phyloP scores from a whole-genome alignment of 2,797 vertebrate species.

The Cyprinodon diabolis region DNA sequence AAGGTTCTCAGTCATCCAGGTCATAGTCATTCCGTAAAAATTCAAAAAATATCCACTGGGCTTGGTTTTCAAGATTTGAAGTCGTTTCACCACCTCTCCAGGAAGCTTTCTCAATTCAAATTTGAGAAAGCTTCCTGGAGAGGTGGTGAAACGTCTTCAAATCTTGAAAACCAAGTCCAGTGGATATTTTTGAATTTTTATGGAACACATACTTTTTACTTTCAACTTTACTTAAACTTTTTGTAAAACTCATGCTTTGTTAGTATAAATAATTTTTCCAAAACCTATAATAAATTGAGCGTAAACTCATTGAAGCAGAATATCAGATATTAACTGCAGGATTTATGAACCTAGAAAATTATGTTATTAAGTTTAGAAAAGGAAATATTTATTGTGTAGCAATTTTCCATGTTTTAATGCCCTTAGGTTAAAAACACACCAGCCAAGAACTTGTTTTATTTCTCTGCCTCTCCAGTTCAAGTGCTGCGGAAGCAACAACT shows the following conservation, averaged over 20 bases:
- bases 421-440: not conserved
- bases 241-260: not conserved
- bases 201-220: too few relatives aligned
- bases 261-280: slow-evolving; percentile 8
- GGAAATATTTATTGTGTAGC: not conserved
- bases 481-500: slow-evolving; percentile 90
- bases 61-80: too few relatives aligned
- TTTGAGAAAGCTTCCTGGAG: too few relatives aligned
- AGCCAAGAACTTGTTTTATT: not conserved
- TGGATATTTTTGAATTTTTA: too few relatives aligned
- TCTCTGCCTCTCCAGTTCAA: slow-evolving; percentile 79
- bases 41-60: too few relatives aligned
- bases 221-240: slow-evolving; percentile 1
- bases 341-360: not conserved
- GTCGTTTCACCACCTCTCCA: too few relatives aligned
- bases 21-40: too few relatives aligned
- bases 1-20: too few relatives aligned
- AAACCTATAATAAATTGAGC: slow-evolving; percentile 2
- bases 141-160: too few relatives aligned
- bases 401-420: not conserved
- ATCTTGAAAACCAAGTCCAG: too few relatives aligned
- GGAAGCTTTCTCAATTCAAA: too few relatives aligned
- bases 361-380: not conserved
- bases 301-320: not conserved
- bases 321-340: not conserved